These are phyloP conservation scores for Neocrepidodera transversa DNA, from an alignment of 2,888 invertebrate genomes.

Conservation along the genomic window DNA sequence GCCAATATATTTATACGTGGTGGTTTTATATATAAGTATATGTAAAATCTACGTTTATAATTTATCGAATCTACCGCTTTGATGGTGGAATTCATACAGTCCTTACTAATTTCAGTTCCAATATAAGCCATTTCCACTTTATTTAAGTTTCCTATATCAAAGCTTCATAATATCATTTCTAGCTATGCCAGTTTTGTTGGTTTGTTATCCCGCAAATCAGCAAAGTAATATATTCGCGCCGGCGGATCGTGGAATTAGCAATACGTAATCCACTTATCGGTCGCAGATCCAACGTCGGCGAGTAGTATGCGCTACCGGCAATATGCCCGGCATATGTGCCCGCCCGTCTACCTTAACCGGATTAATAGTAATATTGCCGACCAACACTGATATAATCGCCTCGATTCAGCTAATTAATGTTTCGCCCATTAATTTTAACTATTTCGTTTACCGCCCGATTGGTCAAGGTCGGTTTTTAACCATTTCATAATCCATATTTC, in stretches of 20 bases:
- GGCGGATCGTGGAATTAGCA: constrained; percentile 17
- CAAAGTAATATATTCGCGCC: constrained; percentile 6
- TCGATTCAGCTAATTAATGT: constrained; percentile 50
- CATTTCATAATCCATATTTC: constrained; percentile 5
- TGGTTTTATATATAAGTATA: too few relatives aligned
- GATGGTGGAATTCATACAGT: too few relatives aligned
- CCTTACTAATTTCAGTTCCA: too few relatives aligned
- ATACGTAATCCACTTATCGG: constrained; percentile 36
- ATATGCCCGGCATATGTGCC: constrained; percentile 36
- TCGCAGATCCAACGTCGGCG: constrained; percentile 29
- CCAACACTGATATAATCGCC: constrained; percentile 46
- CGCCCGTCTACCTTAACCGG: constrained; percentile 48
- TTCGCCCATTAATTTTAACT: constrained; percentile 45
- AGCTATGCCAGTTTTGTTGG: too few relatives aligned
- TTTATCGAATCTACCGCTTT: too few relatives aligned
- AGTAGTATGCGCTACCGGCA: constrained; percentile 30
- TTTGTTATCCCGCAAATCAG: background rate
- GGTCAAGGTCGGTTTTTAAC: constrained; percentile 13
- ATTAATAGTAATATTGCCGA: constrained; percentile 48
- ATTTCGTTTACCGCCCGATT: constrained; percentile 9
- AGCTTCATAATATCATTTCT: too few relatives aligned
- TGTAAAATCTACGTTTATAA: too few relatives aligned
- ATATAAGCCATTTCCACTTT: too few relatives aligned
- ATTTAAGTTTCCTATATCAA: too few relatives aligned
- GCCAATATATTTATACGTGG: too few relatives aligned